Evolutionary conservation across 1,140 invertebrate species (phyloP).

Genomic region (Drosophila dunni): DNA sequence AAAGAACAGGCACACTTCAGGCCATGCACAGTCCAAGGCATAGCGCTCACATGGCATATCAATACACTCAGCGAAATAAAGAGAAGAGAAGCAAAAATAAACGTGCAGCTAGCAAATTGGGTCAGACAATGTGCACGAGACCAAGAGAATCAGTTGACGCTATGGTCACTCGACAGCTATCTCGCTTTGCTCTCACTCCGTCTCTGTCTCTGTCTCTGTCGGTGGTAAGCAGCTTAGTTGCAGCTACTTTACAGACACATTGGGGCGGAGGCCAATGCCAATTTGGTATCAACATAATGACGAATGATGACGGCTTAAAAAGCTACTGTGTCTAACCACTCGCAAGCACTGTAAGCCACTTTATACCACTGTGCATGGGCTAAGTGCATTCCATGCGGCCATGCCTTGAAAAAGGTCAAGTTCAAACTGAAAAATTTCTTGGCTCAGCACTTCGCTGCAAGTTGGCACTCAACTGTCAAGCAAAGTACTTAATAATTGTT

Average conservation of each 20-base stretch:
- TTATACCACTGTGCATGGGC: constrained; percentile 23
- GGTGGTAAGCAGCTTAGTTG: constrained; percentile 43
- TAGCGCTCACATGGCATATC: neutral
- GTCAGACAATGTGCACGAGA: constrained; percentile 44
- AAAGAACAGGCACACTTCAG: constrained; percentile 57
- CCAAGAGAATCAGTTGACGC: constrained; percentile 15
- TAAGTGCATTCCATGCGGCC: constrained; percentile 45
- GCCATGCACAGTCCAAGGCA: constrained; percentile 31
- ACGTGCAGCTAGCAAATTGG: constrained; percentile 44
- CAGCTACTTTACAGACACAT: constrained; percentile 45
- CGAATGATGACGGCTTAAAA: constrained; percentile 31
- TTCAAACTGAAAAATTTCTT: constrained; percentile 33
- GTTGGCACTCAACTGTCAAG: constrained; percentile 19
- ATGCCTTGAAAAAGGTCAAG: constrained; percentile 48
- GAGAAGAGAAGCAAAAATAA: no score
- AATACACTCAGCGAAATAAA: constrained; percentile 17
- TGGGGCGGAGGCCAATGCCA: constrained; percentile 17
- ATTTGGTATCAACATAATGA: constrained; percentile 33
- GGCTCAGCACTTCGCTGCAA: constrained; percentile 29
- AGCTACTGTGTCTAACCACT: constrained; percentile 18
- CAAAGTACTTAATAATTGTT: constrained; percentile 46
- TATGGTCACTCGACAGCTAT: constrained; percentile 16
- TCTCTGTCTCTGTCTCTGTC: neutral
- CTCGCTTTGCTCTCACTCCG: neutral
- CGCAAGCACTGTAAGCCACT: constrained; percentile 25